A percentile compares a stretch with the other conserved stretches of the same genome.
These are phyloP conservation scores for Ceratitis capitata DNA, from an alignment of 1,140 invertebrate genomes.

Conservation along the genomic window DNA sequence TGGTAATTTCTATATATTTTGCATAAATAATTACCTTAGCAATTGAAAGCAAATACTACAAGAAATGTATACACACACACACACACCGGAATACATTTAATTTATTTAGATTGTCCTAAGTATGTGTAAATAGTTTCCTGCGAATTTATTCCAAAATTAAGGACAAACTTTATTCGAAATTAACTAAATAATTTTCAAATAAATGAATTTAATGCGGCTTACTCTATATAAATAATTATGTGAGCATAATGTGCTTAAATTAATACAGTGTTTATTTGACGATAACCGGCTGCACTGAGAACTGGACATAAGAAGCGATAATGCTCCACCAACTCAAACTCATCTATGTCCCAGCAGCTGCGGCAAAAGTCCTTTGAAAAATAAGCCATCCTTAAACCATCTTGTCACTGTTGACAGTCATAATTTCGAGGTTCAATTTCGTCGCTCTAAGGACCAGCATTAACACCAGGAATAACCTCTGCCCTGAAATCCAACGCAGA, in stretches of 20 bases:
- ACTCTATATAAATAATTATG: too few relatives aligned
- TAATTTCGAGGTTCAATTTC: too few relatives aligned
- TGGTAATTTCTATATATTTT: slow-evolving; percentile 37
- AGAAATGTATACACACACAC: not conserved
- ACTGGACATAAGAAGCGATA: too few relatives aligned
- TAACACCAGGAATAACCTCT: too few relatives aligned
- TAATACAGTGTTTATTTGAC: not conserved
- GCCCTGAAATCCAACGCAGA: too few relatives aligned
- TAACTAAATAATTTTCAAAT: not conserved
- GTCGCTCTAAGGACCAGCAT: too few relatives aligned
- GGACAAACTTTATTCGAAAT: slow-evolving; percentile 27
- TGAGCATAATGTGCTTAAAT: not conserved
- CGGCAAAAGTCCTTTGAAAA: too few relatives aligned
- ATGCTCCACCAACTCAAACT: too few relatives aligned
- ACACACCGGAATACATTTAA: not conserved
- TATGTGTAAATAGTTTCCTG: slow-evolving; percentile 12
- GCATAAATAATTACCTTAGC: slow-evolving; percentile 29
- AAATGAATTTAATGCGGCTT: slow-evolving; percentile 10
- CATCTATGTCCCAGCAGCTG: too few relatives aligned
- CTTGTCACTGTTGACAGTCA: too few relatives aligned
- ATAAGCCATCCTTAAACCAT: too few relatives aligned
- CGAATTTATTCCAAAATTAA: slow-evolving; percentile 15
- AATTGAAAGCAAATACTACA: slow-evolving; percentile 35
- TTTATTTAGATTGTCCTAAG: not conserved
- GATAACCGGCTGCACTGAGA: too few relatives aligned